Evolutionary conservation across 2,113 vertebrate genomes (phyloP).

Genomic region (Epinephelus fuscoguttatus): DNA sequence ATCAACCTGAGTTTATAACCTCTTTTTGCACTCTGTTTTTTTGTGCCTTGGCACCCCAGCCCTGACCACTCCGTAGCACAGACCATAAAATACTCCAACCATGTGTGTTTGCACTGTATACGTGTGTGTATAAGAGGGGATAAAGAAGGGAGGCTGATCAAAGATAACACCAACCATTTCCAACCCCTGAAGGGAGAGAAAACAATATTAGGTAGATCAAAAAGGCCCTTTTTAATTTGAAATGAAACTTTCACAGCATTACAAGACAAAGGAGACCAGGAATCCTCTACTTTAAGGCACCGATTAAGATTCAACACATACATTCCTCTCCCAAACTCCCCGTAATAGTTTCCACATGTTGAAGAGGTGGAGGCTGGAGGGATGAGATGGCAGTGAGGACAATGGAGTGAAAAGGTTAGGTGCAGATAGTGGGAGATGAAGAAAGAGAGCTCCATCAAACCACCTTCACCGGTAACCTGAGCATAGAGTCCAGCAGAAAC

Average conservation of each 20-base stretch:
- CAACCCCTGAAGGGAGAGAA: constrained; percentile 69
- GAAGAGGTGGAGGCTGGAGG: constrained; percentile 60
- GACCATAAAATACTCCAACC: constrained; percentile 44
- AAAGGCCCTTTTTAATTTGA: constrained; percentile 78
- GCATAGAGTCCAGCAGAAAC: constrained; percentile 22
- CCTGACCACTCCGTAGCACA: constrained; percentile 49
- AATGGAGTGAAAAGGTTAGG: constrained; percentile 50
- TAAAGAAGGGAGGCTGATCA: constrained; percentile 59
- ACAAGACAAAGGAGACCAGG: constrained; percentile 77
- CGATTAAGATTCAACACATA: constrained; percentile 84
- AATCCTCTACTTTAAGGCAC: constrained; percentile 78
- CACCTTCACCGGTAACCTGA: constrained; percentile 52
- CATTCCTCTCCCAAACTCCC: constrained; percentile 81
- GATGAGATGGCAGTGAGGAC: constrained; percentile 42
- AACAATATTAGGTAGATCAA: constrained; percentile 79
- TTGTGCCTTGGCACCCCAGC: constrained; percentile 23
- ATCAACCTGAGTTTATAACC: constrained; percentile 8
- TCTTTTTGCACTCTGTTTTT: constrained; percentile 26
- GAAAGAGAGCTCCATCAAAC: constrained; percentile 50
- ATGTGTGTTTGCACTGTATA: constrained; percentile 37
- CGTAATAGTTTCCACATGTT: constrained; percentile 86
- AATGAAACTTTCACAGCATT: constrained; percentile 80
- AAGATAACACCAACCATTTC: constrained; percentile 67
- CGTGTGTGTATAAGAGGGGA: constrained; percentile 38
- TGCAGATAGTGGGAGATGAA: constrained; percentile 43